Conservation (phyloP, 2,797 vertebrate genomes). For the Zenarchopterus dispar region DNA sequence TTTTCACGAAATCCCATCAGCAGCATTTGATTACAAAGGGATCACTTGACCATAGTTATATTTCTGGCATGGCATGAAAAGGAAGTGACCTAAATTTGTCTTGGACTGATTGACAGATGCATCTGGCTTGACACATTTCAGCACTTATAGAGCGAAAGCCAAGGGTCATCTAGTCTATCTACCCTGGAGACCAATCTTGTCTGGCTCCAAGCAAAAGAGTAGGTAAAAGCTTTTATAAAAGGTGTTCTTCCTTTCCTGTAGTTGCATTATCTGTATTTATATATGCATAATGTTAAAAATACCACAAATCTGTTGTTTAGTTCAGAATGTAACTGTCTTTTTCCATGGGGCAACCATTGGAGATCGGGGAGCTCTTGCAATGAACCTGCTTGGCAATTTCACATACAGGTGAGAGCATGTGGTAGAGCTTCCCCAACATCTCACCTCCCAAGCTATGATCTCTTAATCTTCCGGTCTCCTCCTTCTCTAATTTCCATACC, state of each 20-base stretch:
- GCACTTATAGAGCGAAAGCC: background rate
- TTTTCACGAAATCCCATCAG: conserved; percentile 42
- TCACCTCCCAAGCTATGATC: conserved; percentile 20
- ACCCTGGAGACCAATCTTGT: conserved; percentile 2
- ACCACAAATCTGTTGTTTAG: background rate
- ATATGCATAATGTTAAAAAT: background rate
- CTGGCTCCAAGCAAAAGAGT: background rate
- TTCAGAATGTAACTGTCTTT: background rate
- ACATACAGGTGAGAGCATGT: conserved; percentile 71
- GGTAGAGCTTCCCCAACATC: conserved; percentile 62
- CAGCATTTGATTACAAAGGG: conserved; percentile 53
- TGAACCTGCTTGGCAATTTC: conserved; percentile 38
- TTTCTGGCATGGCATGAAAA: conserved; percentile 58
- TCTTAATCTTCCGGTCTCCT: conserved; percentile 8
- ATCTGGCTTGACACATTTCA: conserved; percentile 53
- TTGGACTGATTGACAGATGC: conserved; percentile 71
- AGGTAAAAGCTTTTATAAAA: background rate
- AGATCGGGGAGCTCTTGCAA: background rate
- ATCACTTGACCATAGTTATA: conserved; percentile 12
- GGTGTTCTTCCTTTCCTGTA: no score
- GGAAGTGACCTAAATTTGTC: conserved; percentile 68
- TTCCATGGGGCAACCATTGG: conserved; percentile 40
- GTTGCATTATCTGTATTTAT: no score
- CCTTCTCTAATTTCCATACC: conserved; percentile 15
- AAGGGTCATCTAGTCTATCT: conserved; percentile 9